A percentile compares a stretch with the other conserved stretches of the same genome.
These are phyloP conservation scores for Limnephilus marmoratus DNA, from an alignment of 2,888 invertebrate species.

Conservation along the genomic window DNA sequence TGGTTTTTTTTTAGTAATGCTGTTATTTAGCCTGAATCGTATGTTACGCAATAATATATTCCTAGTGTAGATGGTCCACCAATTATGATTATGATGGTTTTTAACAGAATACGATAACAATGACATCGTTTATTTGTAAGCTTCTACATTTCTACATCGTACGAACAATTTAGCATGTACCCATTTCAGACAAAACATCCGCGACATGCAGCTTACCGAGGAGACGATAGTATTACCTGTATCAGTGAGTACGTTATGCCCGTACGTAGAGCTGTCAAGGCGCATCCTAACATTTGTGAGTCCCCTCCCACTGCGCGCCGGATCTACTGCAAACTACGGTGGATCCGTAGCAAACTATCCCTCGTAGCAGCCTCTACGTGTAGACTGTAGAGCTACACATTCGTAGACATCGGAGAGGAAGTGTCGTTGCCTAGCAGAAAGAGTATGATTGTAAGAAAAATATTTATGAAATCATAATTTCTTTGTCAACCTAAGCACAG, in stretches of 20 bases:
- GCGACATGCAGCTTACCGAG: constrained; percentile 49
- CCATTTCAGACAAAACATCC: constrained; percentile 32
- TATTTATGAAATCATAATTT: too few species aligned
- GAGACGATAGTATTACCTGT: constrained; percentile 54
- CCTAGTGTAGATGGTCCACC: too few species aligned
- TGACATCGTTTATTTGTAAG: not conserved
- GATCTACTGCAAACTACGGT: constrained; percentile 25
- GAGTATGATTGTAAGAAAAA: not conserved
- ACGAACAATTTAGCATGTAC: not conserved
- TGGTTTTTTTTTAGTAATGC: too few species aligned
- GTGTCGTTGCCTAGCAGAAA: not conserved
- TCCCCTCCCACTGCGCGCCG: constrained; percentile 20
- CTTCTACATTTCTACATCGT: not conserved
- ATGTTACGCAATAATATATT: too few species aligned
- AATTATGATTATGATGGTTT: too few species aligned
- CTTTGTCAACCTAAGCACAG: too few species aligned
- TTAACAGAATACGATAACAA: not conserved
- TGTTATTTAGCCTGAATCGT: too few species aligned
- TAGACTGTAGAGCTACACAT: not conserved
- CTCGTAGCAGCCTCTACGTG: not conserved
- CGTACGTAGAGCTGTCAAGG: constrained; percentile 39
- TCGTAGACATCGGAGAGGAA: not conserved
- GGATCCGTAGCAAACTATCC: constrained; percentile 34
- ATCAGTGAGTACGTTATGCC: not conserved
- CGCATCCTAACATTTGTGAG: constrained; percentile 56